Evolutionary conservation across 2,888 invertebrate species (phyloP).

Genomic region (Chironomus riparius): DNA sequence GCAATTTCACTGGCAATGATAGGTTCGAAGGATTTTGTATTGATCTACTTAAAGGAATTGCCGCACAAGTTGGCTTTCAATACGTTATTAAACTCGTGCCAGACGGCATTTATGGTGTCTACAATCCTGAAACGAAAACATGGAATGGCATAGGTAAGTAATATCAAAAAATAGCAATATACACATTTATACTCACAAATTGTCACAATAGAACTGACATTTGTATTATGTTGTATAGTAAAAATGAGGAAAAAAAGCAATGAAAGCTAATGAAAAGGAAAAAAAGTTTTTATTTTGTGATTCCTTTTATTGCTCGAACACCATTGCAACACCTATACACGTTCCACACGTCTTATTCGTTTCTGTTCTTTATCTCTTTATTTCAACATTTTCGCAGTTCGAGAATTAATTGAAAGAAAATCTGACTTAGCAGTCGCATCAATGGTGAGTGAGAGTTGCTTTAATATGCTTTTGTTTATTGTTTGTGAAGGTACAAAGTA

Average conservation of each 20-base stretch:
- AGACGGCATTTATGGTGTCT: slow-evolving; percentile 81
- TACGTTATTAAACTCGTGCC: slow-evolving; percentile 76
- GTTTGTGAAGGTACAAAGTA: neutral
- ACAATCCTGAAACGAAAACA: slow-evolving; percentile 75
- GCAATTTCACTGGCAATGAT: slow-evolving; percentile 78
- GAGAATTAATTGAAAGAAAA: slow-evolving; percentile 18
- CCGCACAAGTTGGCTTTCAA: slow-evolving; percentile 77
- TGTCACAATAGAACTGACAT: neutral
- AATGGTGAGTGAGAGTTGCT: neutral
- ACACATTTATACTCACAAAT: slow-evolving; percentile 46
- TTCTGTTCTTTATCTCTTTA: neutral
- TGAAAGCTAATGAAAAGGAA: neutral
- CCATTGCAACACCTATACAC: neutral
- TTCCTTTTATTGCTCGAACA: no score
- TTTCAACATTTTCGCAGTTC: neutral
- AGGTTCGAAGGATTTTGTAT: slow-evolving; percentile 88
- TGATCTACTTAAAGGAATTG: slow-evolving; percentile 74
- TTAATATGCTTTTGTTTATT: neutral
- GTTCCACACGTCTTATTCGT: neutral
- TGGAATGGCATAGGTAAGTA: slow-evolving; percentile 68
- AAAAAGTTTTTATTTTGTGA: no score
- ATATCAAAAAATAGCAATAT: slow-evolving; percentile 52
- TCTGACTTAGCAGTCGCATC: slow-evolving; percentile 18
- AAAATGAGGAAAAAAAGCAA: neutral
- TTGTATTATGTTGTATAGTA: neutral